These are phyloP conservation scores for Melanocharis versteri DNA, from an alignment of 2,113 vertebrate genomes.

Conservation along the genomic window DNA sequence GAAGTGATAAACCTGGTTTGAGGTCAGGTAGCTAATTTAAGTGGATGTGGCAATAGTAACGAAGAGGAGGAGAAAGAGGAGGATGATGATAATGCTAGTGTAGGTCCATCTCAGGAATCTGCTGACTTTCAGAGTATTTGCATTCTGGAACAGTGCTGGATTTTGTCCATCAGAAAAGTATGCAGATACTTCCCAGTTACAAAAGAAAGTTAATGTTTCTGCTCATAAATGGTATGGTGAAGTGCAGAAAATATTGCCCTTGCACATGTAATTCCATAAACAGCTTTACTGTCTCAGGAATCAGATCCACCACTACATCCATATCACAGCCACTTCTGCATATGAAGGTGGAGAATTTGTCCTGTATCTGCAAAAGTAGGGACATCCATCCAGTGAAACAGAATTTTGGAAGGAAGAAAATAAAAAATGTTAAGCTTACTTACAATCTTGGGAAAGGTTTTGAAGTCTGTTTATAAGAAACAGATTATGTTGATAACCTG, in stretches of 20 bases:
- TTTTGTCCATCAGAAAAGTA: background rate
- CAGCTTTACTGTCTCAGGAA: background rate
- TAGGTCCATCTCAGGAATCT: background rate
- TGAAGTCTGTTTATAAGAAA: background rate
- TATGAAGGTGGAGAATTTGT: background rate
- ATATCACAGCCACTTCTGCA: background rate
- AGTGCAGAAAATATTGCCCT: background rate
- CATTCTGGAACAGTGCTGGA: background rate
- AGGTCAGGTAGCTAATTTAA: background rate
- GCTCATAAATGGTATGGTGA: background rate
- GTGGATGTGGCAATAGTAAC: background rate
- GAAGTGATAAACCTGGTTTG: background rate
- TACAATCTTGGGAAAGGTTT: background rate
- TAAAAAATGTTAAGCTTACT: background rate
- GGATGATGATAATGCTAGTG: background rate
- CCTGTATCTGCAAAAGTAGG: background rate
- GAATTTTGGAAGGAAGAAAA: background rate
- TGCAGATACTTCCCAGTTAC: background rate
- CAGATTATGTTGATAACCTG: rapidly evolving
- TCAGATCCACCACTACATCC: background rate
- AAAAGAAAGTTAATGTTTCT: background rate
- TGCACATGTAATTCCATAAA: background rate
- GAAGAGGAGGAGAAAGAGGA: background rate
- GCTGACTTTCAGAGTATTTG: background rate
- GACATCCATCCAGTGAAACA: background rate